phyloP scores from a whole-genome alignment of 2,888 invertebrate species.

The Trisateles emortualis region DNA sequence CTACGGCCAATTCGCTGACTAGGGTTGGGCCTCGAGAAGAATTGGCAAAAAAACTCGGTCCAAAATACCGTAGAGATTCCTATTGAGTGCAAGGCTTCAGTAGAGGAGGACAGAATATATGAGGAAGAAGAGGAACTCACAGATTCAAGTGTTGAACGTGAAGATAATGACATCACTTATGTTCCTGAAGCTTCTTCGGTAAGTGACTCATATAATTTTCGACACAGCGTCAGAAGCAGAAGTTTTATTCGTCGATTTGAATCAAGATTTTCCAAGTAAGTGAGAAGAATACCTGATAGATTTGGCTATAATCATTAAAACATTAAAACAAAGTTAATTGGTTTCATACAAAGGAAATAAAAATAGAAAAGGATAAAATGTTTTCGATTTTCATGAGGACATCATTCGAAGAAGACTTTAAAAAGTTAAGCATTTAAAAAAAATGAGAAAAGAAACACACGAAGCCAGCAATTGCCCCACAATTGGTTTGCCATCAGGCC shows the following conservation, averaged over 20 bases:
- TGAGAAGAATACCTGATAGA: neutral
- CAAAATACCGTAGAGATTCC: neutral
- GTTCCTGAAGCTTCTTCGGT: too few relatives aligned
- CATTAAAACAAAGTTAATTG: slow-evolving; percentile 7
- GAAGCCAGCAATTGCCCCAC: too few relatives aligned
- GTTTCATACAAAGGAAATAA: slow-evolving; percentile 8
- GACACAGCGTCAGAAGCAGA: too few relatives aligned
- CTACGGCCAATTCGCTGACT: too few relatives aligned
- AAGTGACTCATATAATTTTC: too few relatives aligned
- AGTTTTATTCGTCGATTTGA: too few relatives aligned
- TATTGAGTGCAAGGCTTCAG: neutral
- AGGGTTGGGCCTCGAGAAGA: neutral
- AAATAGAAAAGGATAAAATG: slow-evolving; percentile 5
- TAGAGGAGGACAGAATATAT: too few relatives aligned
- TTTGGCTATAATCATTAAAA: slow-evolving; percentile 4
- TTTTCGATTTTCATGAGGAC: slow-evolving; percentile 10
- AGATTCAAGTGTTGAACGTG: too few relatives aligned
- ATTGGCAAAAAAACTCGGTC: slow-evolving; percentile 10
- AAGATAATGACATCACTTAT: slow-evolving; percentile 2
- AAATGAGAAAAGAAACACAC: neutral
- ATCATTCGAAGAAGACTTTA: slow-evolving; percentile 12
- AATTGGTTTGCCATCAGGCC: slow-evolving; percentile 17
- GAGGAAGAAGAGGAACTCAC: too few relatives aligned
- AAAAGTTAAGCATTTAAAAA: slow-evolving; percentile 21
- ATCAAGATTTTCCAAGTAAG: too few relatives aligned